phyloP scores from a whole-genome alignment of 2,797 vertebrate species.

The Petrocephalus sullivani region DNA sequence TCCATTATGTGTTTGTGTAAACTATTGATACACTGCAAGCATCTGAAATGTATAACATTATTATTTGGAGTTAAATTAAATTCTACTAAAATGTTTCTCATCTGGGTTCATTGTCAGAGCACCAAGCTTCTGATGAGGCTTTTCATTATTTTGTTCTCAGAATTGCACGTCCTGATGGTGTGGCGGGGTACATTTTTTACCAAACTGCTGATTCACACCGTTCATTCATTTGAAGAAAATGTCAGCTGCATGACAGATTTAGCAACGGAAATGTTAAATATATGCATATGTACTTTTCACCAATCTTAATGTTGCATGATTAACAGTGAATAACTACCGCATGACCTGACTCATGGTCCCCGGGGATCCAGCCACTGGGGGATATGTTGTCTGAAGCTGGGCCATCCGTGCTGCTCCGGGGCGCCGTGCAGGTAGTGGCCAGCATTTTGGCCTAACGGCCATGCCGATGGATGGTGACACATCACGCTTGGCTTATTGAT shows the following conservation, averaged over 20 bases:
- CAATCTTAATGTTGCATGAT: conserved; percentile 7
- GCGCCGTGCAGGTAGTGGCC: neutral
- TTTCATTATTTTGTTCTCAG: neutral
- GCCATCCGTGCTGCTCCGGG: neutral
- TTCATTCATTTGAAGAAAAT: conserved; percentile 1
- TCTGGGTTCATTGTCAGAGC: neutral
- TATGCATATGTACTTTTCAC: neutral
- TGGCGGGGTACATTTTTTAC: neutral
- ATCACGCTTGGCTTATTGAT: conserved; percentile 65
- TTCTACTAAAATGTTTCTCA: neutral
- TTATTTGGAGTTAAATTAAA: neutral
- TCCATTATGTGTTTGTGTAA: neutral
- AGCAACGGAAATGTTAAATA: neutral
- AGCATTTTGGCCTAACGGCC: conserved; percentile 64
- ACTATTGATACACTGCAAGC: neutral
- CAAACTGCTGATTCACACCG: conserved; percentile 7
- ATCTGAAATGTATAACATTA: neutral
- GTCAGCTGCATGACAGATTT: neutral
- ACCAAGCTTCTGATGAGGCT: neutral
- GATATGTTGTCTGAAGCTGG: neutral
- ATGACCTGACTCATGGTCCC: neutral
- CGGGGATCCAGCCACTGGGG: neutral
- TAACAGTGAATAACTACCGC: neutral
- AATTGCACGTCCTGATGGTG: neutral
- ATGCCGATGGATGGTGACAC: conserved; percentile 75